phyloP scores from a whole-genome alignment of 2,113 vertebrate genomes.

The Apeltes quadracus region DNA sequence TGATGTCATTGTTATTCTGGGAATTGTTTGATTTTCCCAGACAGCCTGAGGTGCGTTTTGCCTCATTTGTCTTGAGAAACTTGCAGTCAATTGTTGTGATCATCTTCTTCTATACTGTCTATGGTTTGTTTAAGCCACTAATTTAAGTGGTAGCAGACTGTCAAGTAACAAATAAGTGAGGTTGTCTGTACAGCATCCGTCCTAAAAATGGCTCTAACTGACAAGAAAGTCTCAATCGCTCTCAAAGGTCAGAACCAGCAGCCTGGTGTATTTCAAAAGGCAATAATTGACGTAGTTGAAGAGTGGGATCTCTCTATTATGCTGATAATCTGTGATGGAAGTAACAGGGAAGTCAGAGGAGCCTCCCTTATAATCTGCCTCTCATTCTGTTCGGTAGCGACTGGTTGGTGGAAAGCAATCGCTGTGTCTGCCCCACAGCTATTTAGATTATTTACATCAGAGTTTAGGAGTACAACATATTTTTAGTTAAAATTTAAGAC shows the following conservation, averaged over 20 bases:
- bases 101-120: conserved; percentile 22
- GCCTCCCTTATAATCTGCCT: conserved; percentile 1
- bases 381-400: conserved; percentile 1
- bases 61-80: conserved; percentile 24
- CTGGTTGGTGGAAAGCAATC: not conserved
- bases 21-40: conserved; percentile 37
- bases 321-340: conserved; percentile 26
- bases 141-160: conserved; percentile 37
- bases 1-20: conserved; percentile 44
- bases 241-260: conserved; percentile 39
- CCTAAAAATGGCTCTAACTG: conserved; percentile 64
- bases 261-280: conserved; percentile 57
- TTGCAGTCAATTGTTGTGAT: conserved; percentile 50
- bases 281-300: conserved; percentile 57
- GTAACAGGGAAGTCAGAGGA: conserved; percentile 16
- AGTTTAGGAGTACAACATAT: too few relatives aligned
- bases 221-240: conserved; percentile 60
- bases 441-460: too few relatives aligned
- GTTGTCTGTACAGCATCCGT: conserved; percentile 44
- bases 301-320: conserved; percentile 30
- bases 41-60: conserved; percentile 40
- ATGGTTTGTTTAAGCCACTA: conserved; percentile 52
- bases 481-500: too few relatives aligned
- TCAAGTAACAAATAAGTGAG: conserved; percentile 36
- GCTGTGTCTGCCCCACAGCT: too few relatives aligned